These are phyloP conservation scores for Centropus bengalensis DNA, from an alignment of 2,113 vertebrate species.

Conservation along the genomic window DNA sequence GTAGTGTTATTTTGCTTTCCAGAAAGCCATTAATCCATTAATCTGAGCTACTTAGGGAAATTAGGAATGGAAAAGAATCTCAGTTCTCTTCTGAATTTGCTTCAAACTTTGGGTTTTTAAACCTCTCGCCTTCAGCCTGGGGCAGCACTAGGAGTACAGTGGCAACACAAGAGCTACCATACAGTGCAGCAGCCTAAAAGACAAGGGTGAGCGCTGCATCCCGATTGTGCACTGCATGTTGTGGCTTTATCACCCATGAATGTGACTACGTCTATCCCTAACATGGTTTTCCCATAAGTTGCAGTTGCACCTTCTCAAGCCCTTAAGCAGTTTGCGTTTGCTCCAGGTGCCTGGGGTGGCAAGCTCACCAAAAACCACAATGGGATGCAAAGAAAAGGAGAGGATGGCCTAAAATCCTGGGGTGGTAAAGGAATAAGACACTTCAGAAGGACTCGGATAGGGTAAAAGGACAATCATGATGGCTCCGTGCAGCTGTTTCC, in stretches of 20 bases:
- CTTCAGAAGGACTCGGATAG: background rate
- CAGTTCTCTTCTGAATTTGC: background rate
- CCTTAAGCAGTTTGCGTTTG: background rate
- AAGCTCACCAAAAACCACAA: background rate
- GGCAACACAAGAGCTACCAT: rapidly evolving
- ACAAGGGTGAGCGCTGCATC: rapidly evolving
- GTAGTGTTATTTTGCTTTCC: background rate
- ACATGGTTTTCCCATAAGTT: background rate
- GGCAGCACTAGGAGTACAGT: background rate
- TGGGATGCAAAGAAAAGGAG: background rate
- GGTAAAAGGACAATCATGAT: background rate
- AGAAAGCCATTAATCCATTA: slow-evolving; percentile 34
- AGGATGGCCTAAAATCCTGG: rapidly evolving
- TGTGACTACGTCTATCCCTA: background rate
- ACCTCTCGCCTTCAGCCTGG: background rate
- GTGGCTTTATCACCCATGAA: rapidly evolving
- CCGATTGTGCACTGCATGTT: rapidly evolving
- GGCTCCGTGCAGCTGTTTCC: background rate
- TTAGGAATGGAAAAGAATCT: slow-evolving; percentile 29
- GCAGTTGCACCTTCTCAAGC: rapidly evolving
- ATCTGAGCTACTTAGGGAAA: slow-evolving; percentile 11
- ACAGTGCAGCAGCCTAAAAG: background rate
- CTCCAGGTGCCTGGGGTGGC: background rate
- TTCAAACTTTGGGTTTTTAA: background rate
- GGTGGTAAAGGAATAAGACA: background rate